Base-by-base conservation (phyloP, 2,888 invertebrate genomes). In the Fragum fragum region DNA sequence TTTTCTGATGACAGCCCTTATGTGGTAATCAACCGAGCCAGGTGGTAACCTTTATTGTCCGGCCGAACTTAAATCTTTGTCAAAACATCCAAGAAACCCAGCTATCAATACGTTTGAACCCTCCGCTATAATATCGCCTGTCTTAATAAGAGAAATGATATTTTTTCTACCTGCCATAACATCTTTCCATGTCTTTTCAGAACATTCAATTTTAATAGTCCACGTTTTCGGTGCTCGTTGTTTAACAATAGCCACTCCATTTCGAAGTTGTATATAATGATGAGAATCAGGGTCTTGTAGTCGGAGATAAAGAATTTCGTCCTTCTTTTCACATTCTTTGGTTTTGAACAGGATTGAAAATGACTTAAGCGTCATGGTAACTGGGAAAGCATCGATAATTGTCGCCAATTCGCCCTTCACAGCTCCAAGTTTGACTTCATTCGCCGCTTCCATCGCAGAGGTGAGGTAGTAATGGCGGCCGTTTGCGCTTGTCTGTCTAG, bases 401-500 rank as follows among this genome's bases (percentile, higher is more conserved):
- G 26, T 78, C 18, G 73, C 79, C 57, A 69, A 73, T 23, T 68
- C 72, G 9, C 59, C 57, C 5, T 18, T 28, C 2, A 59, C n/a
- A 1, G 75, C 68, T 7, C 28, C 14, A 1, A 87, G 55, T 36
- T 77, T 72, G 1, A 88, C 69, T n/a, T 83, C 79, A 0, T 89
- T 88, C 23, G 86, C 77, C 66, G 86, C 88, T 69, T 92, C 92
- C 9, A 91, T 75, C 7, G 91, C 90, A 0, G 77, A 77, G 7
- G 92, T 92, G 16, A 91, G 76, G 71, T 90, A 92, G 81, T 91
- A 92, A 77, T 92, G 90, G 11, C 91, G 72, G 1, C 90, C 91
- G 79, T 89, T 90, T 16, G 88, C 72, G 63, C 90, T 92, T 1
- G 81, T 87, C 73, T 92, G 91, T 28, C 74, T 42, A 0, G 87